Conservation (phyloP, 2,797 vertebrate genomes). For the Anniella stebbinsi region DNA sequence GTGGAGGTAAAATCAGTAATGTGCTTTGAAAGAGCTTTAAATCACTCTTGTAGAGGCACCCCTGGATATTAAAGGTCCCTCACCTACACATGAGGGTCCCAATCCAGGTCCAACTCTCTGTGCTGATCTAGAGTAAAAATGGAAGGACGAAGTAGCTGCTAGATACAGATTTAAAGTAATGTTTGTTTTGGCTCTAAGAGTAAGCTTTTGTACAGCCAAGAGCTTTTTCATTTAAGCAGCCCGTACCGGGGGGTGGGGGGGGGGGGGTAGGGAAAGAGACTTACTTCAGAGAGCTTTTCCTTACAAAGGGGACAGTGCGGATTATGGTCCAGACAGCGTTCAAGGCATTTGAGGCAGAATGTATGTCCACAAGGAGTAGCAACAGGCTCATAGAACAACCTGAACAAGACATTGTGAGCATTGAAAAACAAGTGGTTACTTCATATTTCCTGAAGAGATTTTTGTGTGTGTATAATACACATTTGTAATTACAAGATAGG, state of each 20-base stretch:
- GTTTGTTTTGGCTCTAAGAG: background rate
- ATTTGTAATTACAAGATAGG: background rate
- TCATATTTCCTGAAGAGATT: conserved; percentile 26
- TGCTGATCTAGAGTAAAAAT: too few relatives aligned
- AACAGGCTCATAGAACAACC: conserved; percentile 91
- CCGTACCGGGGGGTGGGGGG: background rate
- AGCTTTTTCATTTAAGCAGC: background rate
- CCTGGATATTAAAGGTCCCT: too few relatives aligned
- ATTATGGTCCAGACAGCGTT: conserved; percentile 94
- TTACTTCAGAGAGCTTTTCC: conserved; percentile 92
- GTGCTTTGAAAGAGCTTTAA: too few relatives aligned
- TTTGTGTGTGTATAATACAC: background rate
- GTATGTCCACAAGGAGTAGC: conserved; percentile 93
- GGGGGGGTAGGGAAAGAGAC: conserved; percentile 44
- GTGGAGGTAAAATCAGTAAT: too few relatives aligned
- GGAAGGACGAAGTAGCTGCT: background rate
- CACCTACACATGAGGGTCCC: too few relatives aligned
- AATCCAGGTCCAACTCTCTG: too few relatives aligned
- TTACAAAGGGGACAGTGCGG: conserved; percentile 94
- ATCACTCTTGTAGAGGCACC: too few relatives aligned
- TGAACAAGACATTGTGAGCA: conserved; percentile 55
- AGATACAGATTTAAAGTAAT: too few relatives aligned
- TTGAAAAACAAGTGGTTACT: conserved; percentile 42
- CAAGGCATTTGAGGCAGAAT: conserved; percentile 95
- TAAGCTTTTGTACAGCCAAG: background rate